Evolutionary conservation across 1,140 invertebrate species (phyloP).

Genomic region (Babylonia areolata): DNA sequence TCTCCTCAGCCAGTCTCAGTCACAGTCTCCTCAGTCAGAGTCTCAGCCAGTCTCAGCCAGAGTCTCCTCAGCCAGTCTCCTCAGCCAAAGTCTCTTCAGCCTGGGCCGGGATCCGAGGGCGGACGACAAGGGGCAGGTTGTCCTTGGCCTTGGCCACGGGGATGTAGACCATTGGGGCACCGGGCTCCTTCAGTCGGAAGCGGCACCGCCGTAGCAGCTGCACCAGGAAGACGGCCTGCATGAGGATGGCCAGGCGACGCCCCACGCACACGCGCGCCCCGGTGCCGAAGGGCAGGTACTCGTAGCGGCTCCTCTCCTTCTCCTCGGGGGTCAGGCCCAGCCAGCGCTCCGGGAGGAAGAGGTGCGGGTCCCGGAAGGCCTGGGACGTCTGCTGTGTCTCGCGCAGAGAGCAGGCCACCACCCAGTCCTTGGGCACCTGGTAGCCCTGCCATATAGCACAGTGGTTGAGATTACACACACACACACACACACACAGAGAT

Average conservation of each 20-base stretch:
- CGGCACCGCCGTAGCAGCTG: conserved; percentile 49
- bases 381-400: conserved; percentile 62
- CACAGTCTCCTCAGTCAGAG: too few relatives aligned
- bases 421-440: conserved; percentile 70
- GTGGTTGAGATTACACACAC: too few relatives aligned
- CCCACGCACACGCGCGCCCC: conserved; percentile 60
- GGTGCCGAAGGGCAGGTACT: conserved; percentile 63
- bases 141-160: conserved; percentile 53
- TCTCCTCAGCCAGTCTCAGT: too few relatives aligned
- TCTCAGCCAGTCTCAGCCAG: background rate
- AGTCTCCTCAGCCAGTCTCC: background rate
- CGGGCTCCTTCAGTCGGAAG: conserved; percentile 52
- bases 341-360: conserved; percentile 66
- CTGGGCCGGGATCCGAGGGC: background rate
- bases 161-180: conserved; percentile 45
- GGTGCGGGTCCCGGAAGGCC: conserved; percentile 45
- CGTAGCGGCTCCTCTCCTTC: conserved; percentile 31
- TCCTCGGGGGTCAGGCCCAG: conserved; percentile 15
- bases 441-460: conserved; percentile 55
- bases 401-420: conserved; percentile 61
- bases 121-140: conserved; percentile 51
- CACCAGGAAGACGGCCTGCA: conserved; percentile 53
- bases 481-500: background rate
- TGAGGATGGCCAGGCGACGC: conserved; percentile 50
- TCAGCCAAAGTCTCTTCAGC: background rate